Evolutionary conservation across 2,888 invertebrate species (phyloP).

Genomic region (Stenolophus ochropezus): DNA sequence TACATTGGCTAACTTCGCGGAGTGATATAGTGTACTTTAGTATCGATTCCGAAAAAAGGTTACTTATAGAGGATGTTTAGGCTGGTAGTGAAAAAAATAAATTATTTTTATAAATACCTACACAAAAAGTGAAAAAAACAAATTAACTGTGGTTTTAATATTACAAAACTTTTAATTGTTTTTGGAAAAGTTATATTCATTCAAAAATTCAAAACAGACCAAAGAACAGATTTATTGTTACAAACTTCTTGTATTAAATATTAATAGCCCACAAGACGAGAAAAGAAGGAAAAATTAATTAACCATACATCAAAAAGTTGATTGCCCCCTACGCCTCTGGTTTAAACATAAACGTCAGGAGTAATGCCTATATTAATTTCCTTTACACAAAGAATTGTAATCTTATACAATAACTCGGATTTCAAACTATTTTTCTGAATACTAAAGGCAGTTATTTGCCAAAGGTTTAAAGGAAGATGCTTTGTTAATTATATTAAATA

Average conservation of each 20-base stretch:
- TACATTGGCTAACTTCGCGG: no score
- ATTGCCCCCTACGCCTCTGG: neutral
- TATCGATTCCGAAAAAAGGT: neutral
- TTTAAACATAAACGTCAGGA: neutral
- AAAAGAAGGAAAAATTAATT: neutral
- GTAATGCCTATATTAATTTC: neutral
- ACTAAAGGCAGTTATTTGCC: neutral
- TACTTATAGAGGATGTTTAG: neutral
- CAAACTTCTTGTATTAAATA: conserved; percentile 4
- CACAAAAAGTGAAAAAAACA: no score
- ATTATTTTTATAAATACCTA: no score
- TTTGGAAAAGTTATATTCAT: neutral
- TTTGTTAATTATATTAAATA: conserved; percentile 26
- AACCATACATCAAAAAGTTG: neutral
- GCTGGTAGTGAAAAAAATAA: no score
- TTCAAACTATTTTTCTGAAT: neutral
- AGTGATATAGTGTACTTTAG: no score
- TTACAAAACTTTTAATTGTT: neutral
- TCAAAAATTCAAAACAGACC: neutral
- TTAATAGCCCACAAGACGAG: neutral
- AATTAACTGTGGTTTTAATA: neutral
- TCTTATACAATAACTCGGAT: neutral
- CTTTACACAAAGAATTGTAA: neutral
- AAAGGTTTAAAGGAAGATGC: neutral
- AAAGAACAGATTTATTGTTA: conserved; percentile 2